A percentile compares a stretch with the other conserved stretches of the same genome.
phyloP scores from a whole-genome alignment of 2,797 vertebrate genomes.

The Momotus momota region DNA sequence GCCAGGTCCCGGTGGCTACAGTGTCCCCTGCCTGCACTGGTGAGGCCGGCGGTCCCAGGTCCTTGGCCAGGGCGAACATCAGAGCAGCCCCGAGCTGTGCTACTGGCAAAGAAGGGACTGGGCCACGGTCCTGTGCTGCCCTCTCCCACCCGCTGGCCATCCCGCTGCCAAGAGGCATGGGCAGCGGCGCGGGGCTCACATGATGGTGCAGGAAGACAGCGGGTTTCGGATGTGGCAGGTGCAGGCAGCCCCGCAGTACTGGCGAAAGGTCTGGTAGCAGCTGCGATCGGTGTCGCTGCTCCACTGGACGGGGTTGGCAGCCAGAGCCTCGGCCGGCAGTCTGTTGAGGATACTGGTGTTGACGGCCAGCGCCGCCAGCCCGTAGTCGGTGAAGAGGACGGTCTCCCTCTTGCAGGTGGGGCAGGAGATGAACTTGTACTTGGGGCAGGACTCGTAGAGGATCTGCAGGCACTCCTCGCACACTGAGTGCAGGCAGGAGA shows the following conservation, averaged over 20 bases:
- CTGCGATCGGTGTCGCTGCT: conserved; percentile 94
- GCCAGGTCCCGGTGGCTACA: not conserved
- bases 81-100: not conserved
- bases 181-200: conserved; percentile 79
- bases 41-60: not conserved
- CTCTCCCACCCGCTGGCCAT: not conserved
- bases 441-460: conserved; percentile 98
- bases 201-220: conserved; percentile 96
- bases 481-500: conserved; percentile 98
- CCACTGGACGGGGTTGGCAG: conserved; percentile 92
- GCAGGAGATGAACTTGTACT: conserved; percentile 99
- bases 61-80: not conserved
- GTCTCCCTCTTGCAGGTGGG: conserved; percentile 97
- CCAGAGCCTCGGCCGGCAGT: conserved; percentile 88
- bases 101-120: not conserved
- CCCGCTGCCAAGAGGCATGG: not conserved
- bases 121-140: fast-evolving
- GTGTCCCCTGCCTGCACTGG: fast-evolving
- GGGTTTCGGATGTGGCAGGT: conserved; percentile 97
- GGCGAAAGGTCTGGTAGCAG: conserved; percentile 99
- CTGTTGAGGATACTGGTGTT: conserved; percentile 98
- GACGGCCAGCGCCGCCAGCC: conserved; percentile 95
- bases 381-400: conserved; percentile 98
- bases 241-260: conserved; percentile 98
- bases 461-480: conserved; percentile 99